These are phyloP conservation scores for Siderastrea siderea DNA, from an alignment of 92 coral and sea anemone genomes.

Conservation along the genomic window DNA sequence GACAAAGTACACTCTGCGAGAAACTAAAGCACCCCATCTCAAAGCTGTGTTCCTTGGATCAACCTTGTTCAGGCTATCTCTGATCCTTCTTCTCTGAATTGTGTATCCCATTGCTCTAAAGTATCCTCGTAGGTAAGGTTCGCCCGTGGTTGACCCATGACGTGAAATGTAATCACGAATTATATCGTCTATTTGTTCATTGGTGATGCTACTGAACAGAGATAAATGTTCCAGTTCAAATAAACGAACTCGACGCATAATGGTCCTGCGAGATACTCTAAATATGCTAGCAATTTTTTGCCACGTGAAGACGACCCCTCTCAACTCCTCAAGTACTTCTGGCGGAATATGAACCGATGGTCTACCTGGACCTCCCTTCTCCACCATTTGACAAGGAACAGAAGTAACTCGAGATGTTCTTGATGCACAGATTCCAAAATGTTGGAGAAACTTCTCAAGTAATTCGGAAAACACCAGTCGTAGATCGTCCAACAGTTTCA, in stretches of 20 bases:
- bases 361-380: conserved; percentile 54
- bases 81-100: conserved; percentile 68
- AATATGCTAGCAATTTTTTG: conserved; percentile 59
- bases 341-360: conserved; percentile 48
- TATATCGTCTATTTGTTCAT: conserved; percentile 48
- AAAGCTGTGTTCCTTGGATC: conserved; percentile 77
- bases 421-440: conserved; percentile 11
- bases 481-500: conserved; percentile 42
- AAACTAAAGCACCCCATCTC: not conserved
- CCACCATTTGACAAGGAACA: not conserved
- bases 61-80: conserved; percentile 72
- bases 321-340: conserved; percentile 57
- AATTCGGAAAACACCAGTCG: conserved; percentile 31
- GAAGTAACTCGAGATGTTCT: not conserved
- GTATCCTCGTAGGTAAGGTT: conserved; percentile 57
- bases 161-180: conserved; percentile 59
- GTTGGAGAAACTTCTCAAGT: conserved; percentile 33
- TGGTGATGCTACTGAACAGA: conserved; percentile 44
- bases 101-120: conserved; percentile 55
- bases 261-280: conserved; percentile 69
- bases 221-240: conserved; percentile 46
- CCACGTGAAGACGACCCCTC: conserved; percentile 64
- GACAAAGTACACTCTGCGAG: too few species aligned
- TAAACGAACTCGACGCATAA: conserved; percentile 56
- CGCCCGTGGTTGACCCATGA: conserved; percentile 74